Base-by-base conservation (phyloP, 2,888 invertebrate species). In the Cetonia aurata region DNA sequence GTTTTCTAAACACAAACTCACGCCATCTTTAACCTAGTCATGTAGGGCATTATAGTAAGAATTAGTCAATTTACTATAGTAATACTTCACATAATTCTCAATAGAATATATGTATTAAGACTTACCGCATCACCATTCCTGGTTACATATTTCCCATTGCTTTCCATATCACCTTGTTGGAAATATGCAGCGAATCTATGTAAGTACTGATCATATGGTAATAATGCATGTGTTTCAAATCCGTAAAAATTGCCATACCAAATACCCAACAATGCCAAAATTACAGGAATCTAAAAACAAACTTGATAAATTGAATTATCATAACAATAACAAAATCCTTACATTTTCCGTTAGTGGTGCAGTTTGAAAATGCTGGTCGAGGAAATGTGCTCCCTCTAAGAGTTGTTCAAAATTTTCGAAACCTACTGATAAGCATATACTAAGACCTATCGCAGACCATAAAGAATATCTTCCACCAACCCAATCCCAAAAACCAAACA, bases 401-500 rank as follows among this genome's bases (percentile, higher is more conserved):
- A 99, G 88, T 79, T 94, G 90, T 84, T 95, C 93, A 87, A 98
- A 99, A 86, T 98, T 97, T 67, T 97, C 96, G 85, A 91, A 97
- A 72, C 98, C 99, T 83, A 99, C 91, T 78, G 94, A 91, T 46
- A 99, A 87, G 3, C 94, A 94, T 83, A 99, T 98, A 3, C 98
- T 97, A 17, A 99, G 87, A 44, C 99, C 99, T 85, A 99, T 99
- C 3, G 99, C 99, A 0, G 99, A 99, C 99, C 99, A 99, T 9
- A 99, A 87, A 0, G 99, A 99, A 82, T 90, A 96, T 81, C 99
- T 92, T 77, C 99, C 99, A 42, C 99, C 99, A 53, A 99, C 99
- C 98, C 99, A 99, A 86, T 99, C 99, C 99, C 99, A 99, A 86
- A 99, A 99, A 19, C 94, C 98, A 86, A 99, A 99, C 98, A 99